Base-by-base conservation (phyloP, 2,113 vertebrate genomes). In the Martes martes region DNA sequence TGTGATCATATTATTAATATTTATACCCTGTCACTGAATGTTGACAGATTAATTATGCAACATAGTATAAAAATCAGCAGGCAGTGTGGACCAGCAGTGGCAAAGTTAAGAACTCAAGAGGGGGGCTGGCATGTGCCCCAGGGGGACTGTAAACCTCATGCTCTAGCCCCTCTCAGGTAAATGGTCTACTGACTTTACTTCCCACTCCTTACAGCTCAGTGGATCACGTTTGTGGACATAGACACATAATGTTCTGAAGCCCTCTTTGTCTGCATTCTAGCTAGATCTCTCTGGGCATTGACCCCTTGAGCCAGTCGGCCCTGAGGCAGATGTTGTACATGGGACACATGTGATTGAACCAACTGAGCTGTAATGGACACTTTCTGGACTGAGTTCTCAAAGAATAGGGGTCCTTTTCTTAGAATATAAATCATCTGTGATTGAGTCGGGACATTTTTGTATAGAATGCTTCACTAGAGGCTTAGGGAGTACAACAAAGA, bases 31-130 rank as follows among this genome's bases (percentile, higher is more conserved):
- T 98, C 98, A 99, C 97, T 57, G 97, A 98, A 99, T 99, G 99
- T 99, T 99, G 99, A 99, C 98, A 98, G 98, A 99, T 99, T 99
- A 99, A 99, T 99, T 99, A 99, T 99, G 99, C 98, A 99, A 98
- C 96, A 97, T 97, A 98, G 98, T 97, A 98, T 98, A 97, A 98
- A 98, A 99, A 98, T 98, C 98, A 98, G 98, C 98, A 98, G 98
- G 98, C 98, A 98, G 98, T 61, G 74, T 98, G 98, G 98, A 98
- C 93, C 98, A 98, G 96, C 28, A 36, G 97, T 97, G 97, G 97
- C 98, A 98, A 98, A 98, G 98, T 98, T 98, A 98, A 98, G 98
- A 99, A 97, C 98, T 67, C 96, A 92, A 57, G n/a, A 13, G 97
- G 97, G 95, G 89, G 90, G 95, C 98, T 98, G 83, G 19, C 88